These are phyloP conservation scores for Phyllotis vaccarum DNA, from an alignment of 2,797 vertebrate genomes.

Conservation along the genomic window DNA sequence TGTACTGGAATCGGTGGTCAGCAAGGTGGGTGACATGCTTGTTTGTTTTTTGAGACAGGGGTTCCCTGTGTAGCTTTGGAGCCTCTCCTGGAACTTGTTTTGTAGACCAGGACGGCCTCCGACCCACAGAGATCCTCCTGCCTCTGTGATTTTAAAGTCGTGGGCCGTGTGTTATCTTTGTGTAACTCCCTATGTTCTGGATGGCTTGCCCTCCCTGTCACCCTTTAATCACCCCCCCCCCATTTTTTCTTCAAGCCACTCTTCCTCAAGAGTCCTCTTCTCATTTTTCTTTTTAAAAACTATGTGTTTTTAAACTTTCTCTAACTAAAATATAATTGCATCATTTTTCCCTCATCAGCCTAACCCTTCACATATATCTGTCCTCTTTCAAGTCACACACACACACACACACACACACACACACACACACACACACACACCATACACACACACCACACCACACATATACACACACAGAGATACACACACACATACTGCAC, in stretches of 20 bases:
- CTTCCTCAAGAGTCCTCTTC: background rate
- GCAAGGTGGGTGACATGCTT: background rate
- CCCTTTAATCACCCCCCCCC: background rate
- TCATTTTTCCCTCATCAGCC: background rate
- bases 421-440: background rate
- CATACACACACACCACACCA: background rate
- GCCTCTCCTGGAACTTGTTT: no score
- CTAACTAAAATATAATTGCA: background rate
- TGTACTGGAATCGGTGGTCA: background rate
- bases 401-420: no score
- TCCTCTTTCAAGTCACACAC: background rate
- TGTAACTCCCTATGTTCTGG: slow-evolving; percentile 8
- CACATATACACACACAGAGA: background rate
- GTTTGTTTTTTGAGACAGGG: background rate
- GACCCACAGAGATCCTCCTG: no score
- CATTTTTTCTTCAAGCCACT: background rate
- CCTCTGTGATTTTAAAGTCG: no score
- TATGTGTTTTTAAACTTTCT: background rate
- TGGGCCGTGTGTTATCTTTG: background rate
- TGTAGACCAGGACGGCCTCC: no score
- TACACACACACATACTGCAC: no score
- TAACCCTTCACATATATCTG: background rate
- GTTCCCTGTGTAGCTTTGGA: no score
- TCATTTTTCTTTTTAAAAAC: background rate
- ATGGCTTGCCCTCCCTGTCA: background rate